Conservation (phyloP, 2,113 vertebrate species). For the Limanda limanda region DNA sequence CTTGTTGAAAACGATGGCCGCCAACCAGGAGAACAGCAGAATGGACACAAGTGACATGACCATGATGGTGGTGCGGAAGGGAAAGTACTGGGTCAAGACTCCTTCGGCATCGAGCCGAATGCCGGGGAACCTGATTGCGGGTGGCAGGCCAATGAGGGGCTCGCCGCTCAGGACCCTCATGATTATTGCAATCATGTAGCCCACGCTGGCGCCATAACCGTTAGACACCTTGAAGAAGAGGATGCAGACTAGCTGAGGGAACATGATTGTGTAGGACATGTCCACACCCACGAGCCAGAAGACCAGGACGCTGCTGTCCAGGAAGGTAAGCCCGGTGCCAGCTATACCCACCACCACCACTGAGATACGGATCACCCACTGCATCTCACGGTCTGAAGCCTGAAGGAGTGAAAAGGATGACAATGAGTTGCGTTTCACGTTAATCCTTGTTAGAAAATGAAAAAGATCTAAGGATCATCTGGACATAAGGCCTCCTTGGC, state of each 20-base stretch:
- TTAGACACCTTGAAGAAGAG: constrained; percentile 83
- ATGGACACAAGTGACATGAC: constrained; percentile 74
- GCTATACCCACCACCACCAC: constrained; percentile 80
- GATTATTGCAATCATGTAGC: constrained; percentile 78
- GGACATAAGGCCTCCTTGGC: neutral
- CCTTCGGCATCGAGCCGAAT: constrained; percentile 68
- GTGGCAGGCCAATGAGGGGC: constrained; percentile 79
- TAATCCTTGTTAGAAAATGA: neutral
- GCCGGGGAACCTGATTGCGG: constrained; percentile 78
- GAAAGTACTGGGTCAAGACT: constrained; percentile 80
- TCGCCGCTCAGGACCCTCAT: constrained; percentile 85
- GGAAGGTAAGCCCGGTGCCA: constrained; percentile 81
- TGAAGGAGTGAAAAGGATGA: constrained; percentile 55
- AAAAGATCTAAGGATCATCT: neutral
- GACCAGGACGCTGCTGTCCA: constrained; percentile 83
- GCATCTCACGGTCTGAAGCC: constrained; percentile 85
- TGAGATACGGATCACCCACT: constrained; percentile 84
- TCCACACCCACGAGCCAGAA: constrained; percentile 88
- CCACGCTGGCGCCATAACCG: constrained; percentile 64
- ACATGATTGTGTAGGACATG: constrained; percentile 86
- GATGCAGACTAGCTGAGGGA: constrained; percentile 86
- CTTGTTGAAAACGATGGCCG: constrained; percentile 76
- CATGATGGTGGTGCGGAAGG: constrained; percentile 84
- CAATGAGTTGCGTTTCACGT: neutral
- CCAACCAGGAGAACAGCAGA: constrained; percentile 72